These are phyloP conservation scores for Poicephalus gulielmi DNA, from an alignment of 2,113 vertebrate genomes.

Conservation along the genomic window DNA sequence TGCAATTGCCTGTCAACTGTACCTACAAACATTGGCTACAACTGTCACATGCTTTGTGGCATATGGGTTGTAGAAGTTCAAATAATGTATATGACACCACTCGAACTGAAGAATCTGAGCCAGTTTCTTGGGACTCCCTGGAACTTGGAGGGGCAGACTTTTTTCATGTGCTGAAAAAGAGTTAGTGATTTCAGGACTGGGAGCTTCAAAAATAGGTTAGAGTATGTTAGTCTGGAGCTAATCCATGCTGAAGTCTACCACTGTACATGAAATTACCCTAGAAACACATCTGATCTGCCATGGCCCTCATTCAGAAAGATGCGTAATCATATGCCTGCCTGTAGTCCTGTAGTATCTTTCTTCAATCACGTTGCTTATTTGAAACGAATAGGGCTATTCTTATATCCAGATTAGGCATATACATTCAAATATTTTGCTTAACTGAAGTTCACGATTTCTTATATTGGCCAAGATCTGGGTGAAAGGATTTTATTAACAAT, in stretches of 20 bases:
- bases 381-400: not conserved
- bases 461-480: not conserved
- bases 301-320: not conserved
- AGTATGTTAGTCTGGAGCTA: not conserved
- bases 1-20: not conserved
- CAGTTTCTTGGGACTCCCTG: not conserved
- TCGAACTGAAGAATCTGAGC: not conserved
- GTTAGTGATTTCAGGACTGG: not conserved
- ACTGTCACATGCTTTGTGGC: not conserved
- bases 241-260: not conserved
- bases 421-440: not conserved
- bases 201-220: not conserved
- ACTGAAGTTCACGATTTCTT: not conserved
- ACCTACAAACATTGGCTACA: accelerated
- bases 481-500: conserved; percentile 14
- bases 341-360: not conserved
- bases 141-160: not conserved
- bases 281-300: not conserved
- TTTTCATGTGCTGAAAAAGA: not conserved
- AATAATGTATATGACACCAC: not conserved
- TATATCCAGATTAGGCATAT: not conserved
- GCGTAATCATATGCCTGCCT: not conserved
- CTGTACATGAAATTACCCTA: not conserved
- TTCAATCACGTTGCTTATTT: not conserved
- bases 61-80: not conserved